Conservation (phyloP, 1,140 invertebrate species). For the Chlorops oryzae region DNA sequence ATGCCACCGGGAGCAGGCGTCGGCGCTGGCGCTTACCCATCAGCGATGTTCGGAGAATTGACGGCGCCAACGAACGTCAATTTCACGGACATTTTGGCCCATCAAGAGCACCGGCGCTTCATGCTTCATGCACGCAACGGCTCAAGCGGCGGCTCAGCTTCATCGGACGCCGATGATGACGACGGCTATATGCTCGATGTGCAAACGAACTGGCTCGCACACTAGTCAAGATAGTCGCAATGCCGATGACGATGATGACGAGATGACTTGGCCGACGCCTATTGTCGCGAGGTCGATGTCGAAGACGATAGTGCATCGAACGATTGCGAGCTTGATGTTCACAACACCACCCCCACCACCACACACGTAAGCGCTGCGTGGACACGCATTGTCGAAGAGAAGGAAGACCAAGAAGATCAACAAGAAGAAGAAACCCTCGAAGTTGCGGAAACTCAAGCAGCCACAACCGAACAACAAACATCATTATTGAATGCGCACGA, state of each 20-base stretch:
- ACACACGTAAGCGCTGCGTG: too few relatives aligned
- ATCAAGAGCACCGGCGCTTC: constrained; percentile 4
- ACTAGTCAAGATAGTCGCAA: constrained; percentile 36
- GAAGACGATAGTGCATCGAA: constrained; percentile 12
- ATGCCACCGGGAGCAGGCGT: constrained; percentile 51
- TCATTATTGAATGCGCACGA: constrained; percentile 2
- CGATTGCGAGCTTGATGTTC: too few relatives aligned
- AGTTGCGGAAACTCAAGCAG: constrained; percentile 6
- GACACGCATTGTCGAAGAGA: constrained; percentile 1
- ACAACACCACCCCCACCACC: too few relatives aligned
- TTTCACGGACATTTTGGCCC: constrained; percentile 9
- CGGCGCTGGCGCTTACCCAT: constrained; percentile 8
- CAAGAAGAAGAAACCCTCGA: not conserved
- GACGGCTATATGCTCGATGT: constrained; percentile 33
- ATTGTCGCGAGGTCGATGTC: constrained; percentile 17
- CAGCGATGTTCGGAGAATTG: constrained; percentile 19
- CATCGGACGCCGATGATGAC: constrained; percentile 22
- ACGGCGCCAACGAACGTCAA: not conserved
- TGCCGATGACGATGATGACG: too few relatives aligned
- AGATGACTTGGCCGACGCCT: too few relatives aligned
- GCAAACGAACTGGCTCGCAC: constrained; percentile 25
- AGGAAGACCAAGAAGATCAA: constrained; percentile 8
- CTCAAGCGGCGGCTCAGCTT: constrained; percentile 4
- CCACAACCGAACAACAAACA: not conserved
- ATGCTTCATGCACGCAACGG: not conserved